phyloP scores from a whole-genome alignment of 2,797 vertebrate genomes.

The Sebastes kiyomatsui region DNA sequence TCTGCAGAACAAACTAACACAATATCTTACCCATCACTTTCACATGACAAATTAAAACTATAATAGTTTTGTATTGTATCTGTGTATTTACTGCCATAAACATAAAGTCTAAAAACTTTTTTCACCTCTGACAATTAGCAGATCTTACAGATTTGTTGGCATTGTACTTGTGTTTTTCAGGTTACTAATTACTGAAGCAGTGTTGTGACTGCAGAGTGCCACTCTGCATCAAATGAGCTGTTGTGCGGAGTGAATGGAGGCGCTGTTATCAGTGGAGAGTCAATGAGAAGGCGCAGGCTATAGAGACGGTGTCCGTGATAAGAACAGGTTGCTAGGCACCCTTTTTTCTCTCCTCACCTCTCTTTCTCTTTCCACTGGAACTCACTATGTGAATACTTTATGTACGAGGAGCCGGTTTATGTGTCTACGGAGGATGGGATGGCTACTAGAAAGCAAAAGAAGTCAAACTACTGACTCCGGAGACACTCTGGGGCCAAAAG shows the following conservation, averaged over 20 bases:
- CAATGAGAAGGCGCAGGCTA: constrained; percentile 39
- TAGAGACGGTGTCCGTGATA: constrained; percentile 15
- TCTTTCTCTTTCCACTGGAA: background rate
- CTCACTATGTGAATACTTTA: constrained; percentile 8
- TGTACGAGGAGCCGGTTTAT: background rate
- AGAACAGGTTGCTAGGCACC: constrained; percentile 24
- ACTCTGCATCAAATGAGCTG: constrained; percentile 45
- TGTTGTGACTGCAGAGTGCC: constrained; percentile 39
- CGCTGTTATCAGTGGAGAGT: constrained; percentile 35
- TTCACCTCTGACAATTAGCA: constrained; percentile 11
- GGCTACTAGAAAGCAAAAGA: background rate
- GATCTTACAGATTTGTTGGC: constrained; percentile 31
- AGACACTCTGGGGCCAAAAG: background rate
- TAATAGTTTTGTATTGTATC: background rate
- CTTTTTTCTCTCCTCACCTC: background rate
- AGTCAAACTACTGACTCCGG: background rate
- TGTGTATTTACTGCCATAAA: background rate
- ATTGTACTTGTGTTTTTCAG: constrained; percentile 11
- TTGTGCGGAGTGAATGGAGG: constrained; percentile 45
- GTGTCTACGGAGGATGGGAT: constrained; percentile 1
- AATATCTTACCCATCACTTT: background rate
- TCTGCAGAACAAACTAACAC: background rate
- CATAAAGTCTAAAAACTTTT: background rate
- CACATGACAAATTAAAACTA: background rate
- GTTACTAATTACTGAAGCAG: constrained; percentile 32